Evolutionary conservation across 2,113 vertebrate species (phyloP), one percentile per base, ranked within the genome.

Genomic region (Bubalus kerabau): DNA sequence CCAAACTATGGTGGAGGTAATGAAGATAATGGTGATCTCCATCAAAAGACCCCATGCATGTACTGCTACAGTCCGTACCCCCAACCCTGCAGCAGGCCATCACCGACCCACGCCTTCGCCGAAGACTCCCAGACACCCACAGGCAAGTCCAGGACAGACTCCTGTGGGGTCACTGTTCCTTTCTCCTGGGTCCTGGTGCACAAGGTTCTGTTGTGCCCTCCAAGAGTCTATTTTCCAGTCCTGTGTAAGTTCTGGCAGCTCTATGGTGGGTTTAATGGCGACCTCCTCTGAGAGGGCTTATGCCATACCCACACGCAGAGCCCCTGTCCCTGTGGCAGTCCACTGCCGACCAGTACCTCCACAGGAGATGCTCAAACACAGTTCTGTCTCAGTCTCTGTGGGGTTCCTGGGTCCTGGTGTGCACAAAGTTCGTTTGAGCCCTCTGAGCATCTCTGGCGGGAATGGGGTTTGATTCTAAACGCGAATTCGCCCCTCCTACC

Each of bases 81-180:
- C n/a, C 32, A 71, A 23, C n/a, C 64, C 64, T 36, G 64, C 17
- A 71, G 64, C 64, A 71, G n/a, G 64, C 64, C 64, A 36, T 6
- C n/a, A 36, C n/a, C 0, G 9, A 59, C 57, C 64, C 17, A 36
- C 0, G 5, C 64, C 64, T 71, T 21, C 19, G 0, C 64, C 1
- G 0, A n/a, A 71, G 19, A 36, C n/a, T 71, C 19, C 64, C n/a
- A 1, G 64, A 71, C 19, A 23, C 9, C 64, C 17, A 71, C 8
- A 71, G 64, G 64, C 64, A 71, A 36, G n/a, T 71, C 64, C 0
- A 2, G 64, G n/a, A 21, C n/a, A 71, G 64, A 23, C n/a, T 36
- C 64, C 64, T 36, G n/a, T 71, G n/a, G n/a, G 19, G 17, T 71
- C n/a, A 71, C 17, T 71, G 64, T 36, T 36, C 64, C n/a, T 36